phyloP scores from a whole-genome alignment of 2,888 invertebrate species.

The Girardia tigrina region DNA sequence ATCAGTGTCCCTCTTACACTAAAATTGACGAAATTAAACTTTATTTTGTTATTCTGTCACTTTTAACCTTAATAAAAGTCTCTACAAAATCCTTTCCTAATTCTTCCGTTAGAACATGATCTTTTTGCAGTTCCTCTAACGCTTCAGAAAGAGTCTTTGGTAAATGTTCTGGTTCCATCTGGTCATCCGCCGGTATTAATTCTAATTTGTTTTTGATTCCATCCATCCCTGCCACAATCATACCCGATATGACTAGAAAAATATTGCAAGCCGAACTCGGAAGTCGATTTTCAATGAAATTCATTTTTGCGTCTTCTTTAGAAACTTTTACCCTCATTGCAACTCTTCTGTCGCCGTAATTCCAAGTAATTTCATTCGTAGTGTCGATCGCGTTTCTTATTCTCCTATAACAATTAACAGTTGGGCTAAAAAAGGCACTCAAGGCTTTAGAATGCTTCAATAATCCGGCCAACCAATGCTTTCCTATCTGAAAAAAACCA shows the following conservation, averaged over 20 bases:
- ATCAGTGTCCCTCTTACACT: not conserved
- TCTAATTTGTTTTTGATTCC: slow-evolving; percentile 36
- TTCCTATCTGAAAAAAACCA: too few species aligned
- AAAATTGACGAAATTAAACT: too few species aligned
- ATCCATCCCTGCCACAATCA: slow-evolving; percentile 39
- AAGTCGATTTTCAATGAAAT: slow-evolving; percentile 39
- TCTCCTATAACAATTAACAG: slow-evolving; percentile 41
- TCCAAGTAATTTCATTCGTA: slow-evolving; percentile 33
- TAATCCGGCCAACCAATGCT: slow-evolving; percentile 40
- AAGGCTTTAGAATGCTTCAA: slow-evolving; percentile 38
- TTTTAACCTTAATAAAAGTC: not conserved
- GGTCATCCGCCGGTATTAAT: not conserved
- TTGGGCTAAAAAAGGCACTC: slow-evolving; percentile 39
- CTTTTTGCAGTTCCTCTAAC: slow-evolving; percentile 21
- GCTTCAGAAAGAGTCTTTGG: slow-evolving; percentile 30
- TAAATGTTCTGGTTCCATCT: not conserved
- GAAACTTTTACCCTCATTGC: slow-evolving; percentile 33
- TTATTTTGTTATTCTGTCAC: too few species aligned
- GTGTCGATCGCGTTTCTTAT: slow-evolving; percentile 32
- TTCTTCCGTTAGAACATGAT: not conserved
- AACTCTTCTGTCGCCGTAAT: slow-evolving; percentile 25
- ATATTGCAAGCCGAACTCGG: slow-evolving; percentile 39
- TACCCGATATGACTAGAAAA: slow-evolving; percentile 39
- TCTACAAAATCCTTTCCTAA: slow-evolving; percentile 31
- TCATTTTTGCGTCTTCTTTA: not conserved